These are phyloP conservation scores for Mellivora capensis DNA, from an alignment of 2,113 vertebrate genomes.

Conservation along the genomic window DNA sequence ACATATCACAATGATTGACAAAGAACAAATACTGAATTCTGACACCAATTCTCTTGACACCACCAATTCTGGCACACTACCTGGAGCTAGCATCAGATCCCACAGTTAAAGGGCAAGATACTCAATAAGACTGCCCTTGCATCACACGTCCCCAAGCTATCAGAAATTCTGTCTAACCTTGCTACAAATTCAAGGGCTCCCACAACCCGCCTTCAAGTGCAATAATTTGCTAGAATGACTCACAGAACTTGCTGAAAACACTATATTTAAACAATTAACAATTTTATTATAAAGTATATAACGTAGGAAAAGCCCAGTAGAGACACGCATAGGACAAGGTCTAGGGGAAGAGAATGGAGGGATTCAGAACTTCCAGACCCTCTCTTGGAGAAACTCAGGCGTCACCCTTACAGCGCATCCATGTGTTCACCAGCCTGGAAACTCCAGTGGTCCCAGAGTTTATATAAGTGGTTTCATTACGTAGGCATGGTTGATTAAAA, in stretches of 20 bases:
- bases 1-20: not conserved
- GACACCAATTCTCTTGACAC: not conserved
- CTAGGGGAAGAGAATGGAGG: not conserved
- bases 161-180: not conserved
- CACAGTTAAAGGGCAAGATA: not conserved
- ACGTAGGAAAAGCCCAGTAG: not conserved
- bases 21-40: not conserved
- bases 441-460: not conserved
- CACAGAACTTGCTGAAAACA: not conserved
- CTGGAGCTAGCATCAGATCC: not conserved
- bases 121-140: not conserved
- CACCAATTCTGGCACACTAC: not conserved
- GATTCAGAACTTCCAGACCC: not conserved
- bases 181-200: not conserved
- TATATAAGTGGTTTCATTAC: not conserved
- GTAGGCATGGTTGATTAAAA: not conserved
- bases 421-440: not conserved
- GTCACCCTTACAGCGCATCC: not conserved
- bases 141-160: not conserved
- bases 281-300: not conserved
- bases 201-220: not conserved
- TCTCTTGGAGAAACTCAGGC: not conserved
- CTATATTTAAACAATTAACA: not conserved
- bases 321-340: not conserved
- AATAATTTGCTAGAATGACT: not conserved